Evolutionary conservation across 2,888 invertebrate species (phyloP).

Genomic region (Brachypterus glaber): DNA sequence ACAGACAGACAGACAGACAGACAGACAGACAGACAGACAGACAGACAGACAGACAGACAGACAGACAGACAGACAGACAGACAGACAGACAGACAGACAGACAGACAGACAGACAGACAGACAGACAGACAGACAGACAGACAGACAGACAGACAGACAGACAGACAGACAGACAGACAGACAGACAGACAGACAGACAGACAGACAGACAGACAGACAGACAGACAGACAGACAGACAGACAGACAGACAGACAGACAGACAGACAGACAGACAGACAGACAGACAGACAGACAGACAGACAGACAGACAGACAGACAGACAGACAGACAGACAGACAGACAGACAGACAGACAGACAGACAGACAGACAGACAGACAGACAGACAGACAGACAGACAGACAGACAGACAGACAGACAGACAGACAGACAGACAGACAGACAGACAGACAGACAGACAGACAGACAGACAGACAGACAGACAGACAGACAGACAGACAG

Average conservation of each 20-base stretch:
- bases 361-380: conserved; percentile 1
- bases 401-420: conserved; percentile 1
- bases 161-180: conserved; percentile 4
- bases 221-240: conserved; percentile 4
- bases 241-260: conserved; percentile 3
- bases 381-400: conserved; percentile 1
- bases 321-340: conserved; percentile 1
- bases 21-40: too few species aligned
- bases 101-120: too few species aligned
- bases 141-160: too few species aligned
- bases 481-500: conserved; percentile 2
- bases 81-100: too few species aligned
- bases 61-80: too few species aligned
- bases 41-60: too few species aligned
- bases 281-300: conserved; percentile 2
- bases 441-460: conserved; percentile 3
- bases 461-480: conserved; percentile 2
- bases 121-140: too few species aligned
- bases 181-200: conserved; percentile 4
- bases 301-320: conserved; percentile 1
- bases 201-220: conserved; percentile 4
- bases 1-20: too few species aligned
- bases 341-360: conserved; percentile 2
- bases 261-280: conserved; percentile 2
- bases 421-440: conserved; percentile 1